Percentiles rank a stretch among this genome's conserved stretches.
phyloP scores from a whole-genome alignment of 2,888 invertebrate species.

The Monopis laevigella region DNA sequence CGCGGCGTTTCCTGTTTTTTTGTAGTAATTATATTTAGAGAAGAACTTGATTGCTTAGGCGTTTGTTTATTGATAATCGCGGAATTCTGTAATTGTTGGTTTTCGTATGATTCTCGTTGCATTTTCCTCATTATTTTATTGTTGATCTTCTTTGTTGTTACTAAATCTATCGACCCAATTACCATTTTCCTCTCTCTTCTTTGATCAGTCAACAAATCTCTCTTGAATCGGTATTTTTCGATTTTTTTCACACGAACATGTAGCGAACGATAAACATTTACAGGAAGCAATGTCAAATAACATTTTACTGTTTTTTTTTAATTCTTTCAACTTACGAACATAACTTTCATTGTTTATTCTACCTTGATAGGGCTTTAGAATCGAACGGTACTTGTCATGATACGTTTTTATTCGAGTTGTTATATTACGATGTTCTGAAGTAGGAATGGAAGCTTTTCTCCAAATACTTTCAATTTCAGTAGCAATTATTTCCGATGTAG shows the following conservation, averaged over 20 bases:
- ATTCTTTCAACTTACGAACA: background rate
- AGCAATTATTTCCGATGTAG: background rate
- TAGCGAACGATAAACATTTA: background rate
- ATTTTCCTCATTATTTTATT: background rate
- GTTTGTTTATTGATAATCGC: too few species aligned
- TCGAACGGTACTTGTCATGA: background rate
- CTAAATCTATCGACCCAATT: background rate
- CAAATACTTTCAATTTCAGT: background rate
- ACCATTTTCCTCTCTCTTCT: slow-evolving; percentile 11
- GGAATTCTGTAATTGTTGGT: too few species aligned
- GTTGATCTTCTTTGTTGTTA: slow-evolving; percentile 6
- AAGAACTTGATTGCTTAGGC: too few species aligned
- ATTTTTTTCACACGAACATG: background rate
- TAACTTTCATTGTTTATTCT: background rate
- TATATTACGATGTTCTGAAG: background rate
- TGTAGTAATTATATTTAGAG: too few species aligned
- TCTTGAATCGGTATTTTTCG: slow-evolving; percentile 1
- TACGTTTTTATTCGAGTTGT: background rate
- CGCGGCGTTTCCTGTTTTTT: too few species aligned
- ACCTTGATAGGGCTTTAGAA: background rate
- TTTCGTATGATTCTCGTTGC: slow-evolving; percentile 9
- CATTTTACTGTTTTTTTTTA: background rate
- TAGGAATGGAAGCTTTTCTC: background rate
- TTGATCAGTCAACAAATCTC: slow-evolving; percentile 10
- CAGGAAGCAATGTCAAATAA: background rate